Evolutionary conservation across 2,113 vertebrate species (phyloP), one percentile per base, ranked within the genome.

Genomic region (Chroicocephalus ridibundus): DNA sequence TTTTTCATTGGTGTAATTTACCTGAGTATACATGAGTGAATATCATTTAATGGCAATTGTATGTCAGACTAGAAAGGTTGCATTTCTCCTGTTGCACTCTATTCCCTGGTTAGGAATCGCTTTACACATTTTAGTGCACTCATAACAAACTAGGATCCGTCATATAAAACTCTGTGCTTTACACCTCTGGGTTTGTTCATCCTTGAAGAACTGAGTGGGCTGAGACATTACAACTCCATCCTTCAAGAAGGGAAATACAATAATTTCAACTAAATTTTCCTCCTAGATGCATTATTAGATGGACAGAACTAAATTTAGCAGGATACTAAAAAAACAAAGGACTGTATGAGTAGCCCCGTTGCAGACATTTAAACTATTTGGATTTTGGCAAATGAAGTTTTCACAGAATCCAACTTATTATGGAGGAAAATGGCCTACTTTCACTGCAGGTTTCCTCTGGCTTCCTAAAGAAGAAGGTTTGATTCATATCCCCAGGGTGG

Each of bases 1-100:
- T 92, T 94, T 80, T 47, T 5, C 24, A 76, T 64, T 75, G 8
- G n/a, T 83, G 25, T 46, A 52, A 72, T 85, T 95, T 84, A 89
- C 51, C 55, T 51, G 34, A n/a, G 15, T 26, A 55, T 42, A 9
- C 57, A 69, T 24, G 27, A 71, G 27, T 60, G 78, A 88, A 24
- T 76, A 62, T 69, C 17, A 76, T 69, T 85, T 91, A 79, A 75
- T 52, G 19, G 61, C 47, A 84, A 60, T 20, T 46, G 4, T 42
- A 42, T 47, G 11, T 54, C 61, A 24, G 12, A 65, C 17, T 36
- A 42, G 74, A 52, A 92, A 89, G 22, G 18, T 9, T 32, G 3
- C 26, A 12, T 85, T 94, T 89, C 49, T 94, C 25, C 31, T 80
- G 0, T 44, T 71, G 9, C 10, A 52, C 27, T 68, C 13, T 65